Evolutionary conservation across 2,888 invertebrate genomes (phyloP).

Genomic region (Atherix ibis): DNA sequence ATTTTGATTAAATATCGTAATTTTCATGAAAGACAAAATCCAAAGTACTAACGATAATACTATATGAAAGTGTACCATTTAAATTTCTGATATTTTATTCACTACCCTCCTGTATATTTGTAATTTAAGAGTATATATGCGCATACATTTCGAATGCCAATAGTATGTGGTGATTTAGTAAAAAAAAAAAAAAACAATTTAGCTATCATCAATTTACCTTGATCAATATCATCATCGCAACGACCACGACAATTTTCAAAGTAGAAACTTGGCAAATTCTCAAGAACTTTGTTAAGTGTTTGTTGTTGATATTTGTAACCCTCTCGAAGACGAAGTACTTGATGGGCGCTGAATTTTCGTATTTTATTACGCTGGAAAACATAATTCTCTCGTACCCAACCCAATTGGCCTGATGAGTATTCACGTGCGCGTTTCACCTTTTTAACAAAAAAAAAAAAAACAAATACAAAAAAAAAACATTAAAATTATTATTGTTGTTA

Average conservation of each 20-base stretch:
- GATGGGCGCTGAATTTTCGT: slow-evolving; percentile 85
- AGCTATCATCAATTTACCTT: slow-evolving; percentile 19
- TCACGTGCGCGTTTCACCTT: slow-evolving; percentile 84
- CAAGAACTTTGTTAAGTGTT: slow-evolving; percentile 82
- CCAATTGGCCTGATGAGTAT: slow-evolving; percentile 79
- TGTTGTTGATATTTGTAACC: slow-evolving; percentile 94
- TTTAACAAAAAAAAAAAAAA: too few relatives aligned
- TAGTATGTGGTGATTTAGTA: neutral
- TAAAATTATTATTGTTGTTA: too few relatives aligned
- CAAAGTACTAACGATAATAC: too few relatives aligned
- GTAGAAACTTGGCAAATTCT: slow-evolving; percentile 79
- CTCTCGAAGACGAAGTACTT: slow-evolving; percentile 73
- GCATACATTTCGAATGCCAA: neutral
- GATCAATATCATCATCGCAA: slow-evolving; percentile 36
- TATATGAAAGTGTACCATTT: too few relatives aligned
- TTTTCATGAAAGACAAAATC: too few relatives aligned
- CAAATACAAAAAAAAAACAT: too few relatives aligned
- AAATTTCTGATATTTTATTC: too few relatives aligned
- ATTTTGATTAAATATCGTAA: too few relatives aligned
- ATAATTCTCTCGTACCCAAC: slow-evolving; percentile 90
- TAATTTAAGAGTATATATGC: neutral
- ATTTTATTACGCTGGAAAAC: slow-evolving; percentile 89
- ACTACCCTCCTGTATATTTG: too few relatives aligned
- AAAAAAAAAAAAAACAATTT: neutral
- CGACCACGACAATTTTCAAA: slow-evolving; percentile 87